A percentile compares a stretch with the other conserved stretches of the same genome.
Conservation (phyloP, 92 coral and sea anemone species). For the Montipora capitata region DNA sequence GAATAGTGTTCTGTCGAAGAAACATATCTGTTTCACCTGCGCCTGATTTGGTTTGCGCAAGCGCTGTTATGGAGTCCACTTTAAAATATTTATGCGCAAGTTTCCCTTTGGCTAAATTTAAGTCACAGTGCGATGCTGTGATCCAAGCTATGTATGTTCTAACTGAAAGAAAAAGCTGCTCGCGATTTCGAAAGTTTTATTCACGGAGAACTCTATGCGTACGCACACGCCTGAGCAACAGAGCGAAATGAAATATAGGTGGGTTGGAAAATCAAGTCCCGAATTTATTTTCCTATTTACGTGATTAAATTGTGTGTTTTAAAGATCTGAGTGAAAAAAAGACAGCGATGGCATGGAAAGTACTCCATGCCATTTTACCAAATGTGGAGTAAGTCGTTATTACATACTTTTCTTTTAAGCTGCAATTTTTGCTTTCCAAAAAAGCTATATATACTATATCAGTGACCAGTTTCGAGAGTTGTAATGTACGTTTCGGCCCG, state of each 20-base stretch:
- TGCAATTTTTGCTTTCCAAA: no score
- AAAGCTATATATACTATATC: no score
- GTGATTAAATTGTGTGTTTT: neutral
- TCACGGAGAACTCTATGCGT: neutral
- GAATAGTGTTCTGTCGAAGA: conserved; percentile 58
- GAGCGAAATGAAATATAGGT: neutral
- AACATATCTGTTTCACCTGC: conserved; percentile 47
- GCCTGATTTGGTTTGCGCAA: conserved; percentile 12
- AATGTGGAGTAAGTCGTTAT: no score
- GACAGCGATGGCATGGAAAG: no score
- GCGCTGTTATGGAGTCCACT: neutral
- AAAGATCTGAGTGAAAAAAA: no score
- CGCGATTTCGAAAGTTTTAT: neutral
- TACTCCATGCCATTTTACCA: no score
- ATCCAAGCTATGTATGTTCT: neutral
- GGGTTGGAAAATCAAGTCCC: neutral
- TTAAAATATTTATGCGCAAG: conserved; percentile 42
- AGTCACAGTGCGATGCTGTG: conserved; percentile 22
- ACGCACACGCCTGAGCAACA: neutral
- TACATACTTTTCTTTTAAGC: no score
- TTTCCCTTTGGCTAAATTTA: conserved; percentile 1
- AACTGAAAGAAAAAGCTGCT: neutral
- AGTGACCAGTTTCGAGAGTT: no score
- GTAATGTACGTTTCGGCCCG: no score
- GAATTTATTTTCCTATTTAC: neutral